A percentile compares a stretch with the other conserved stretches of the same genome.
These are phyloP conservation scores for Rhagonycha lutea DNA, from an alignment of 2,888 invertebrate species.

Conservation along the genomic window DNA sequence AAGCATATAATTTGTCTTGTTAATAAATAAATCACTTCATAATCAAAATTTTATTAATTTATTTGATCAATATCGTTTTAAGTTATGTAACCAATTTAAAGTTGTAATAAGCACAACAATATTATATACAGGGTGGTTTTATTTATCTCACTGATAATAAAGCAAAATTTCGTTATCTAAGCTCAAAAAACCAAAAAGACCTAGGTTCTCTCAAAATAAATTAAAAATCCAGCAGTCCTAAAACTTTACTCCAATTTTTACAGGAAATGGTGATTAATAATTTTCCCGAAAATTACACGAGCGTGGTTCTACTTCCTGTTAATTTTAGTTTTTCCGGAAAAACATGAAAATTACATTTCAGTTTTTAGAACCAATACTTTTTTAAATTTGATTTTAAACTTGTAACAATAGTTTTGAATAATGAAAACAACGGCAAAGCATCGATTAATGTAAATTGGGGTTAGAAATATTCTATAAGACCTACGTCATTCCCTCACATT, in stretches of 20 bases:
- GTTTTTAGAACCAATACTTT: too few relatives aligned
- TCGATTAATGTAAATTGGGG: constrained; percentile 17
- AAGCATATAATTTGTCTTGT: not conserved
- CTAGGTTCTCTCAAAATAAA: not conserved
- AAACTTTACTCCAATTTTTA: not conserved
- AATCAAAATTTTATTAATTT: not conserved
- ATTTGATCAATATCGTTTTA: not conserved
- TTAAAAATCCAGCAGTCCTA: not conserved
- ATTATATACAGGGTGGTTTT: not conserved
- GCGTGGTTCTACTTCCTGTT: not conserved
- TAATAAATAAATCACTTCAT: not conserved
- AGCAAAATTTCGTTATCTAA: not conserved
- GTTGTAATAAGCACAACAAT: not conserved
- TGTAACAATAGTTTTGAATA: not conserved
- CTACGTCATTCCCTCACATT: constrained; percentile 15
- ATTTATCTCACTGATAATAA: not conserved
- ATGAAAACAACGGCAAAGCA: constrained; percentile 5
- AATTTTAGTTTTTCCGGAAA: not conserved
- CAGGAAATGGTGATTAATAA: not conserved
- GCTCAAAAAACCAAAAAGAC: not conserved
- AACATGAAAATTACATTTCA: not conserved
- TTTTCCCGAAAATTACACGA: not conserved
- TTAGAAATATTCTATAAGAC: constrained; percentile 11
- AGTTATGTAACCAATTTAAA: not conserved
- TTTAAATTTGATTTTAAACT: not conserved